Evolutionary conservation across 2,797 vertebrate genomes (phyloP), one percentile per base, ranked within the genome.

Genomic region (Malurus leucopterus): DNA sequence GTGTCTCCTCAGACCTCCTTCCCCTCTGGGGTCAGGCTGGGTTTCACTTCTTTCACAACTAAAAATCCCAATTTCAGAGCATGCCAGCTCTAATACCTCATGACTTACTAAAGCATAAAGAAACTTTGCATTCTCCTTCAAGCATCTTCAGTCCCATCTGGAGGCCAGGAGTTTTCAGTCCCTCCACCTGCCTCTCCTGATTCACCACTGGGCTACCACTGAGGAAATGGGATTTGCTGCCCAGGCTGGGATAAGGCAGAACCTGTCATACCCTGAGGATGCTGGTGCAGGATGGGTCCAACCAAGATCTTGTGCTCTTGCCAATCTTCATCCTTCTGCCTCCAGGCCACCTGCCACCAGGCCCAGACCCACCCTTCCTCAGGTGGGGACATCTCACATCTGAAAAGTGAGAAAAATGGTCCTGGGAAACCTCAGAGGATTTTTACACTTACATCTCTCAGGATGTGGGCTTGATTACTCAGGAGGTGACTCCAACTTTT

Each of bases 381-480:
- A 64, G 43, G 27, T 26, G 57, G 15, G 20, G 16, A 53, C 38
- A 67, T 9, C 3, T 65, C n/a, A 59, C 14, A 27, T 30, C 26
- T 65, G 55, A 72, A 58, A 81, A 75, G 34, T 11, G 38, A 87
- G 26, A 50, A 65, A 79, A 74, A 46, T 0, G 1, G 12, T 80
- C 21, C 19, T 80, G 23, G 23, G 32, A 77, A 58, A 75, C 20
- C 32, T 68, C 40, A 51, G 23, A 51, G 26, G 32, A 44, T 71
- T 82, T 71, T 29, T n/a, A 30, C 6, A 19, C 5, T 26, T 74
- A 22, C 1, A 23, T 69, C 12, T 4, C 50, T 87, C 49, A 81
- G 61, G 46, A 89, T 46, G 55, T 63, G 63, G 38, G 5, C 20
- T 51, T 72, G 70, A 59, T 86, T 88, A 92, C 32, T 81, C 67